These are phyloP conservation scores for Manis crassicaudata DNA, from an alignment of 2,797 vertebrate genomes.

Conservation along the genomic window DNA sequence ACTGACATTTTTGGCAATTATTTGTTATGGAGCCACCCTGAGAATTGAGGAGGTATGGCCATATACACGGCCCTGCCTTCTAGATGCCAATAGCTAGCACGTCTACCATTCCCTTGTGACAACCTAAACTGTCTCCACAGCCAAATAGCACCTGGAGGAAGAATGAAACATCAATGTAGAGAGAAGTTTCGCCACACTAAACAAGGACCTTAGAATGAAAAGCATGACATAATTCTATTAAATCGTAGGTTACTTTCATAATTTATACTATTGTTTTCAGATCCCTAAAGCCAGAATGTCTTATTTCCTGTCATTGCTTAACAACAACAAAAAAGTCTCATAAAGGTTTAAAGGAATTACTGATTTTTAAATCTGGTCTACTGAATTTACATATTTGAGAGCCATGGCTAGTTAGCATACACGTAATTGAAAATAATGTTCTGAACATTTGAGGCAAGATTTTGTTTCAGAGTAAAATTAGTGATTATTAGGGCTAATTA, in stretches of 20 bases:
- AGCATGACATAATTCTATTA: not conserved
- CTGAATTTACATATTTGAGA: not conserved
- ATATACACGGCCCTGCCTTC: not conserved
- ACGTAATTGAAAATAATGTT: not conserved
- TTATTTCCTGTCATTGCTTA: conserved; percentile 33
- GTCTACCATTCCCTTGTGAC: not conserved
- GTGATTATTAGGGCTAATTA: not conserved
- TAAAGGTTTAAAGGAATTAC: conserved; percentile 1
- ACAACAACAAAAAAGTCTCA: not conserved
- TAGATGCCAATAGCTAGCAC: not conserved
- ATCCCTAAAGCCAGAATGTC: not conserved
- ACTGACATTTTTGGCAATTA: not conserved
- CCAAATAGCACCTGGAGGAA: not conserved
- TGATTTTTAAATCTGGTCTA: conserved; percentile 48
- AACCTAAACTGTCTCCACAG: not conserved
- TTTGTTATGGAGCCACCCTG: not conserved
- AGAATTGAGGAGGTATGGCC: not conserved
- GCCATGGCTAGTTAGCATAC: not conserved
- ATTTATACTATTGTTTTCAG: conserved; percentile 13
- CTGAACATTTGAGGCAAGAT: not conserved
- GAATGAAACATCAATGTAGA: not conserved
- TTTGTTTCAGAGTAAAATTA: not conserved
- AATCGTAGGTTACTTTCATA: not conserved
- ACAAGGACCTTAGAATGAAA: not conserved
- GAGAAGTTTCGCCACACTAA: not conserved